Conservation (phyloP, 2,888 invertebrate species). For the Acanthococcus lagerstroemiae region DNA sequence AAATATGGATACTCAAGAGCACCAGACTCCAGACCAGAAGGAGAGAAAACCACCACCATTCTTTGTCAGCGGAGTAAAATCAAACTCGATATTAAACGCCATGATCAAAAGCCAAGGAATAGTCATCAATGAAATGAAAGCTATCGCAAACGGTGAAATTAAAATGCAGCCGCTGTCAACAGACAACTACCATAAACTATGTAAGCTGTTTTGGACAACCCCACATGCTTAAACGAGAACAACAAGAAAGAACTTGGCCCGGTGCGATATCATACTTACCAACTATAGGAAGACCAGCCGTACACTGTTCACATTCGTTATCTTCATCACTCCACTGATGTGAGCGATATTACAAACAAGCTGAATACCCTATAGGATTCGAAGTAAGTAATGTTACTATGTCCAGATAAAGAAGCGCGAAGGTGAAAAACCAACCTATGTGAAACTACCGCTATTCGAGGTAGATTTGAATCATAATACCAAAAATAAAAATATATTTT, state of each 20-base stretch:
- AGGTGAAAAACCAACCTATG: background rate
- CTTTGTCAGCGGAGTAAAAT: background rate
- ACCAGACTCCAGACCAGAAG: background rate
- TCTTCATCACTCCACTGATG: background rate
- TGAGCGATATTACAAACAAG: background rate
- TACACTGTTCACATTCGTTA: background rate
- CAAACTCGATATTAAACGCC: background rate
- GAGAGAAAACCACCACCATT: background rate
- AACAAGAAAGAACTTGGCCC: background rate
- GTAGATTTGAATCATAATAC: background rate
- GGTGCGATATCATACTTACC: background rate
- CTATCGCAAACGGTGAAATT: background rate
- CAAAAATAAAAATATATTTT: background rate
- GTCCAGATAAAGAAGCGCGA: background rate
- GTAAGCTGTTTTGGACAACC: background rate
- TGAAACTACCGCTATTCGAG: background rate
- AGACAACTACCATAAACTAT: background rate
- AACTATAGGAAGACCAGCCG: background rate
- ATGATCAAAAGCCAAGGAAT: background rate
- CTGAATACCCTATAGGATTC: background rate
- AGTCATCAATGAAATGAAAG: background rate
- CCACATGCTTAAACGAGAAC: background rate
- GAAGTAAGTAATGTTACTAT: background rate
- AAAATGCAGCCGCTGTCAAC: background rate
- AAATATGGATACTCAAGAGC: background rate